Conservation (phyloP, 2,113 vertebrate species). For the Alosa alosa region DNA sequence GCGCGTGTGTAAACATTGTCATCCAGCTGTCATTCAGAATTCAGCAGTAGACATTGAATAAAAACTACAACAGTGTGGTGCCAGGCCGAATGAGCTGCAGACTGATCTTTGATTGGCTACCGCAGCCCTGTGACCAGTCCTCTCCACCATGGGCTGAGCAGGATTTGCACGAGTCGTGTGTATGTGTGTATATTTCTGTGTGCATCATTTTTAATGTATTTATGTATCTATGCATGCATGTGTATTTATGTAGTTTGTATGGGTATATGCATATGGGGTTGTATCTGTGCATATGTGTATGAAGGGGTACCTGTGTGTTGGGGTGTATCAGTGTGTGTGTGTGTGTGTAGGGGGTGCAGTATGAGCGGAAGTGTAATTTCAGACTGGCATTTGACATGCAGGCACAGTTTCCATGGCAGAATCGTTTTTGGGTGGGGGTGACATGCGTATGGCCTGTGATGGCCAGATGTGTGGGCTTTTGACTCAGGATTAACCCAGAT, state of each 20-base stretch:
- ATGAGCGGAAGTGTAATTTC: neutral
- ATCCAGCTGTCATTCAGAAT: neutral
- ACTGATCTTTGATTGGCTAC: neutral
- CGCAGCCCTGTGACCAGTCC: neutral
- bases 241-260: neutral
- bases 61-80: neutral
- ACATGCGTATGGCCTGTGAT: neutral
- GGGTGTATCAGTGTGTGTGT: neutral
- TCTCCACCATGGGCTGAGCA: too few relatives aligned
- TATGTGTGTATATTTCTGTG: neutral
- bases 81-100: neutral
- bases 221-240: neutral
- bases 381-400: slow-evolving; percentile 14
- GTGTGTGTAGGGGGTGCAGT: neutral
- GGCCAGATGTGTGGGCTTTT: neutral
- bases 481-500: too few relatives aligned
- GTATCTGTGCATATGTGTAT: neutral
- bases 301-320: neutral
- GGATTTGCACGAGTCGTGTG: neutral
- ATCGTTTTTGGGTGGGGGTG: neutral
- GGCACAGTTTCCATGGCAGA: neutral
- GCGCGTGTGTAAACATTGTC: neutral
- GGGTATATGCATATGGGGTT: neutral
- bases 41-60: neutral
- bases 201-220: neutral